A percentile compares a stretch with the other conserved stretches of the same genome.
Conservation (phyloP, 2,888 invertebrate genomes). For the Dynastes hyllus region DNA sequence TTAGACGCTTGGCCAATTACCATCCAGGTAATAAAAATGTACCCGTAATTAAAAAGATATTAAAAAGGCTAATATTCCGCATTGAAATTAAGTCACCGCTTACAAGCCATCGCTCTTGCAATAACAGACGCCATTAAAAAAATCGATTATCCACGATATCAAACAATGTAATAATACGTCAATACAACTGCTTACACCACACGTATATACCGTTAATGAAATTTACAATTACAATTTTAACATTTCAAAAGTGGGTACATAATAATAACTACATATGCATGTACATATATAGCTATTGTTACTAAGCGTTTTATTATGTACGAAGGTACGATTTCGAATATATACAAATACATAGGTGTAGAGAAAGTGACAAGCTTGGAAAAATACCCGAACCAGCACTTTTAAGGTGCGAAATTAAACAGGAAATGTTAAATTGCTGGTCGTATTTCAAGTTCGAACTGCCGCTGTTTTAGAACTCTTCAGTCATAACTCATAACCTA, state of each 20-base stretch:
- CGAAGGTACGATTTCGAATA: too few relatives aligned
- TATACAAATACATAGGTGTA: too few relatives aligned
- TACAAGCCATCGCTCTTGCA: not conserved
- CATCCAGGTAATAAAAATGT: not conserved
- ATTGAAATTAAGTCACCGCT: constrained; percentile 17
- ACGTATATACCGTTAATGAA: constrained; percentile 38
- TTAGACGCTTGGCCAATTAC: not conserved
- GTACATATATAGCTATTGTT: too few relatives aligned
- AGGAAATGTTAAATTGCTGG: too few relatives aligned
- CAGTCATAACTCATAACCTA: too few relatives aligned
- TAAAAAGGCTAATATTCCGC: not conserved
- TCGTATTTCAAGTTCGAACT: too few relatives aligned
- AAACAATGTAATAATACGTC: constrained; percentile 30
- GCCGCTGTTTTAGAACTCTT: too few relatives aligned
- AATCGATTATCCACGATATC: constrained; percentile 35
- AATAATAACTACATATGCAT: not conserved
- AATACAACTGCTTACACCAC: constrained; percentile 29
- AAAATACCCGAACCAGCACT: too few relatives aligned
- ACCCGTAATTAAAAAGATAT: constrained; percentile 13
- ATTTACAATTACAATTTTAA: constrained; percentile 51
- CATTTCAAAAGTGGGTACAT: constrained; percentile 32
- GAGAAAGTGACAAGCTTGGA: too few relatives aligned
- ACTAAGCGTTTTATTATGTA: too few relatives aligned
- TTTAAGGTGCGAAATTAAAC: too few relatives aligned
- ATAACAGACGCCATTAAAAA: constrained; percentile 17